Evolutionary conservation across 2,888 invertebrate genomes (phyloP).

Genomic region (Sarcophaga variegata): DNA sequence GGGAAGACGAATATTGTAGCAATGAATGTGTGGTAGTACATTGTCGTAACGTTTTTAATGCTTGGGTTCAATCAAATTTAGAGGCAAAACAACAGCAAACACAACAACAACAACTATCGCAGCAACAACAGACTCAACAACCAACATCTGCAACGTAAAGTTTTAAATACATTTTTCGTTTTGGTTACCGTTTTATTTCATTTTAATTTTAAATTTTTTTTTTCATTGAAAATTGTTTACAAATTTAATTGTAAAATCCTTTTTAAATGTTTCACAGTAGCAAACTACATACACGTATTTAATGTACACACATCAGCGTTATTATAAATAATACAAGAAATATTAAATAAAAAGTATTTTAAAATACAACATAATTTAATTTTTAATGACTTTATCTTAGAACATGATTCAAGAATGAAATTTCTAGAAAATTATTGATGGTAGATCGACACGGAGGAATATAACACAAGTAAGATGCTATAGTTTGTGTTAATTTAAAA

Average conservation of each 20-base stretch:
- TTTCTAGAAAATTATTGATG: no score
- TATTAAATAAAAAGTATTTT: no score
- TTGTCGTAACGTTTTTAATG: slow-evolving; percentile 92
- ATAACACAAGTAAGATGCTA: no score
- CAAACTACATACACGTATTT: no score
- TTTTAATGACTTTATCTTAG: no score
- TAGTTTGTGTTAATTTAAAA: no score
- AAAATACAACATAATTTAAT: no score
- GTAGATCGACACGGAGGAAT: no score
- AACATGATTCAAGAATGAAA: no score
- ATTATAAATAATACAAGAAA: no score
- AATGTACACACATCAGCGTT: no score
- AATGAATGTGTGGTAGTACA: slow-evolving; percentile 98
- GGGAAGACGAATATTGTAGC: slow-evolving; percentile 98
- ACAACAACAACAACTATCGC: slow-evolving; percentile 61
- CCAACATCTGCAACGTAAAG: slow-evolving; percentile 18
- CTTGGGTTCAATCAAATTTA: slow-evolving; percentile 78
- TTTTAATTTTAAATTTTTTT: slow-evolving; percentile 23
- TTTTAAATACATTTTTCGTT: background rate
- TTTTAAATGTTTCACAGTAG: no score
- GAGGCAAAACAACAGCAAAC: slow-evolving; percentile 69
- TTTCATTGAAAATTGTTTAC: slow-evolving; percentile 28
- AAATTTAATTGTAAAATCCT: slow-evolving; percentile 37
- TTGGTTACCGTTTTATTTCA: background rate
- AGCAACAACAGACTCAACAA: background rate